Conservation (phyloP, 2,888 invertebrate genomes). For the Malacosoma neustria region DNA sequence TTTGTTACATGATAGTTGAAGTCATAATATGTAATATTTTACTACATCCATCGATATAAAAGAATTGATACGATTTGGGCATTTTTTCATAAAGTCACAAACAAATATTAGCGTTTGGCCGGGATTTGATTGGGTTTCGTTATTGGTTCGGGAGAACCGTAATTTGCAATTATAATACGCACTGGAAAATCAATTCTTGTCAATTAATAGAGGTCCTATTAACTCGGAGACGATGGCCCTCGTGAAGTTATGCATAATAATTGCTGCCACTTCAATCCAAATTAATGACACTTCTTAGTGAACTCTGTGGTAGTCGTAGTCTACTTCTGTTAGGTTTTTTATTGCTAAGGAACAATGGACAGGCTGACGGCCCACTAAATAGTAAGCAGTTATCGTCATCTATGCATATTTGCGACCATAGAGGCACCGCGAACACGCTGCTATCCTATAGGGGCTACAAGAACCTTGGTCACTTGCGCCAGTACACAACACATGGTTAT, state of each 20-base stretch:
- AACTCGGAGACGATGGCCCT: constrained; percentile 35
- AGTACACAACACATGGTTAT: too few relatives aligned
- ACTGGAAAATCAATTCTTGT: constrained; percentile 32
- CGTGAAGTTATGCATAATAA: constrained; percentile 62
- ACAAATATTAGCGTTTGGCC: neutral
- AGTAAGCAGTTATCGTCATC: too few relatives aligned
- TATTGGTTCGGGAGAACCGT: constrained; percentile 1
- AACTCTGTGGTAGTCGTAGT: constrained; percentile 28
- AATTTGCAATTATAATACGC: constrained; percentile 17
- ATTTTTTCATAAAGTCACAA: neutral
- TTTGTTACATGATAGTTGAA: too few relatives aligned
- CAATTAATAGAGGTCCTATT: constrained; percentile 43
- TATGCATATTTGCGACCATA: too few relatives aligned
- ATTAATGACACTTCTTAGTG: constrained; percentile 48
- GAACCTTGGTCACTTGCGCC: too few relatives aligned
- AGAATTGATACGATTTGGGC: too few relatives aligned
- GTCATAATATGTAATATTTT: too few relatives aligned
- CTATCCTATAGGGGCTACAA: too few relatives aligned
- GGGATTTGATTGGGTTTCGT: neutral
- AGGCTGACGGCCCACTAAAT: too few relatives aligned
- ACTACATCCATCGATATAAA: too few relatives aligned
- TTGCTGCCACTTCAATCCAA: constrained; percentile 50
- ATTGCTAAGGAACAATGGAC: too few relatives aligned
- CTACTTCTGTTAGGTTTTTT: constrained; percentile 19
- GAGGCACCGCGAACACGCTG: too few relatives aligned